A percentile compares a stretch with the other conserved stretches of the same genome.
Evolutionary conservation across 2,113 vertebrate genomes (phyloP).

Genomic region (Diadophis punctatus): DNA sequence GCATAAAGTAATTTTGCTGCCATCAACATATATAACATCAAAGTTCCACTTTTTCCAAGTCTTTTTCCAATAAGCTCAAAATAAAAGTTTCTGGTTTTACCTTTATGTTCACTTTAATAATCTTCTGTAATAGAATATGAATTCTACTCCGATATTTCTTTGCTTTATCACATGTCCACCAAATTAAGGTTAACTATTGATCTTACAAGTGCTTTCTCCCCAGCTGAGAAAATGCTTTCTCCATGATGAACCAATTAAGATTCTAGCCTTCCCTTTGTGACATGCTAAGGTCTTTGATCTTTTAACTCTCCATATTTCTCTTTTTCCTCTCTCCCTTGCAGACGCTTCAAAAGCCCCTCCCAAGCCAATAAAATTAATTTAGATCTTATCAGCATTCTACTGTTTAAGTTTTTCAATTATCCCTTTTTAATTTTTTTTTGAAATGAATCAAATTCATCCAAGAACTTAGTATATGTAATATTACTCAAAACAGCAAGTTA

Average conservation of each 20-base stretch:
- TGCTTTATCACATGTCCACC: too few species aligned
- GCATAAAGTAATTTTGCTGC: too few species aligned
- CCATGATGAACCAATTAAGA: background rate
- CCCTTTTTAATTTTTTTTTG: background rate
- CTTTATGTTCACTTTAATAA: too few species aligned
- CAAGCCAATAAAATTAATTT: background rate
- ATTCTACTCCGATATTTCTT: too few species aligned
- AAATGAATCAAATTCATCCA: background rate
- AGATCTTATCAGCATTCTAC: background rate
- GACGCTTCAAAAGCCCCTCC: background rate
- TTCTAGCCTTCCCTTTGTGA: background rate
- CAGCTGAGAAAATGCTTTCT: background rate
- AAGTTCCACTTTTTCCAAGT: too few species aligned
- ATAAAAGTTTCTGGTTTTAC: too few species aligned
- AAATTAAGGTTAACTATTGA: background rate
- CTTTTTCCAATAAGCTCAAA: too few species aligned
- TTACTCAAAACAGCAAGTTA: background rate
- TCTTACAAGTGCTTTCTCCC: background rate
- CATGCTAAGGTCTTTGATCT: background rate
- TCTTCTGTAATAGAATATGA: too few species aligned
- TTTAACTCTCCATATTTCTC: background rate
- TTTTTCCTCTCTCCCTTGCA: background rate
- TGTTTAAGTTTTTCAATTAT: background rate
- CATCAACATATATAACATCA: too few species aligned
- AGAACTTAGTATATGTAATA: background rate